Percentiles rank a stretch among this genome's conserved stretches.
phyloP scores from a whole-genome alignment of 2,888 invertebrate species.

The Volucella zonaria region DNA sequence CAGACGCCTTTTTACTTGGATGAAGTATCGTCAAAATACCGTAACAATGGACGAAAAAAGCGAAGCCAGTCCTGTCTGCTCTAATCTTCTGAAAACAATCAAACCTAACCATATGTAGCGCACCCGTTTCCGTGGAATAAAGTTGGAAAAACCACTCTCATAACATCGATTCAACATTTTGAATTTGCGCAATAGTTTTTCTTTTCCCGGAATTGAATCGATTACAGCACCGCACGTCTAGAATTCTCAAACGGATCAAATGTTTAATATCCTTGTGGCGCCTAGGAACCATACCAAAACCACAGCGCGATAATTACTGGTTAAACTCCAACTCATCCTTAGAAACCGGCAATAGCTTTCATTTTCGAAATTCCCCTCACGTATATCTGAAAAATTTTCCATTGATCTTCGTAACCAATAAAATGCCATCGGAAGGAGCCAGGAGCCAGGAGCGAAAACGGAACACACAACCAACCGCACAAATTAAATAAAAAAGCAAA shows the following conservation, averaged over 20 bases:
- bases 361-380: constrained; percentile 3
- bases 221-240: not conserved
- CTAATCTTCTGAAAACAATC: too few relatives aligned
- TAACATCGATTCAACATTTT: constrained; percentile 6
- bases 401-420: constrained; percentile 57
- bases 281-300: not conserved
- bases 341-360: not conserved
- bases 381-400: not conserved
- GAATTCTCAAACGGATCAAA: constrained; percentile 5
- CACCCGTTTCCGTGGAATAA: too few relatives aligned
- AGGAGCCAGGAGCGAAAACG: too few relatives aligned
- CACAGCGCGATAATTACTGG: constrained; percentile 19
- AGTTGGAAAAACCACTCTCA: not conserved
- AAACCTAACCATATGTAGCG: too few relatives aligned
- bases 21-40: too few relatives aligned
- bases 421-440: constrained; percentile 26
- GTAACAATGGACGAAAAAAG: too few relatives aligned
- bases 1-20: too few relatives aligned
- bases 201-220: not conserved
- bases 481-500: constrained; percentile 30
- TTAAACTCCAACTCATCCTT: constrained; percentile 1
- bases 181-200: not conserved
- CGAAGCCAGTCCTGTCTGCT: too few relatives aligned
- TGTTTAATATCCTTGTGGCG: not conserved
- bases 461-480: constrained; percentile 21